Evolutionary conservation across 2,888 invertebrate species (phyloP), one percentile per base, ranked within the genome.

Genomic region (Parasteatoda lunata): DNA sequence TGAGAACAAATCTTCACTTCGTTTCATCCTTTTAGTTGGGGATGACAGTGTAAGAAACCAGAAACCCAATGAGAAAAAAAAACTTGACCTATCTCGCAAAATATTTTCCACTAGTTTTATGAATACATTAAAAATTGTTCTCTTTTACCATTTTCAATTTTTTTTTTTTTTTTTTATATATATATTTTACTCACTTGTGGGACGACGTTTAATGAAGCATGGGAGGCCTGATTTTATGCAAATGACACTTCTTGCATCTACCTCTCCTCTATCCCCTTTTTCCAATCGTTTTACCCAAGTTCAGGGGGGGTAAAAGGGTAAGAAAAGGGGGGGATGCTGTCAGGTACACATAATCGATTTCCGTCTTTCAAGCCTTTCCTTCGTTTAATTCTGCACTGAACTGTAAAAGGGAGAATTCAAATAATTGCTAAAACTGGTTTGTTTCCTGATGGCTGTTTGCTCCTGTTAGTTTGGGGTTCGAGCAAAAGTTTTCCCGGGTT

Each of bases 161-260:
- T n/a, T 59, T n/a, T 7, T 7, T 51, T 13, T 15, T 59, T 59
- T 59, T n/a, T 59, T n/a, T 7, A 0, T 51, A 15, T 15, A 45
- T 48, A 52, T 47, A 54, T 69, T 15, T 5, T 47, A 49, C 66
- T 64, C 72, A 48, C 52, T 49, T n/a, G 30, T 45, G 30, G 52
- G 71, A 54, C 52, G 47, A 51, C 47, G 72, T 69, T 71, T 84
- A 84, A 84, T 77, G 83, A 84, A 84, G 83, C 83, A 54, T 77
- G 51, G 65, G 59, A 64, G 77, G 83, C 77, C 77, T 77, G 83
- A 84, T 84, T 84, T 72, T 66, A 84, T 84, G 83, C 71, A 84
- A 84, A 84, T 77, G 83, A 72, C 83, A 84, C 77, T 84, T 77
- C 77, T 15, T 52, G 8, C 66, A 71, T 70, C 71, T 49, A 65